Percentiles rank a stretch among this genome's conserved stretches.
These are phyloP conservation scores for Chascanopsetta lugubris DNA, from an alignment of 2,113 vertebrate species.

Conservation along the genomic window DNA sequence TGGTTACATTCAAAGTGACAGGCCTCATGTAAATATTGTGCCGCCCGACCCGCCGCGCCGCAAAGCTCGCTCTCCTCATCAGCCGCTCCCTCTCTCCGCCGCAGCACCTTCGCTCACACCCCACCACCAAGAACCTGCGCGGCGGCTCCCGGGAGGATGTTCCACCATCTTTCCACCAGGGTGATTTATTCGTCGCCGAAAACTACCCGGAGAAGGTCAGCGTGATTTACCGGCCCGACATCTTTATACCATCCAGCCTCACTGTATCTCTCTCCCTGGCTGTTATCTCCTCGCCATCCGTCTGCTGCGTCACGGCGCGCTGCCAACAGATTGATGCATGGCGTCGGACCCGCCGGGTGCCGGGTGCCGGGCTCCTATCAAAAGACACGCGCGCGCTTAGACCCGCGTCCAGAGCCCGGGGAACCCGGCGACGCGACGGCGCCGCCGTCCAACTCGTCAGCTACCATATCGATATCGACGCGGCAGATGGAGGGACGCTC, in stretches of 20 bases:
- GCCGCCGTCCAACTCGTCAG: background rate
- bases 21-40: background rate
- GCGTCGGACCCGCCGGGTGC: constrained; percentile 20
- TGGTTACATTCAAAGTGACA: background rate
- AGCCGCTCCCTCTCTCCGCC: background rate
- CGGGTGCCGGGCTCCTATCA: constrained; percentile 16
- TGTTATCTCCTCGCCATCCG: constrained; percentile 1
- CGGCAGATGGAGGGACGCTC: background rate
- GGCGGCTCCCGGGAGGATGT: background rate
- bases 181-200: constrained; percentile 8
- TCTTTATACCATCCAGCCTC: constrained; percentile 7
- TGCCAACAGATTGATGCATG: constrained; percentile 19
- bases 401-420: background rate
- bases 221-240: constrained; percentile 6
- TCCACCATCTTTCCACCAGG: background rate
- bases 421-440: background rate
- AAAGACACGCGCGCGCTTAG: background rate
- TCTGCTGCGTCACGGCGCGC: background rate
- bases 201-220: constrained; percentile 4
- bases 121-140: background rate
- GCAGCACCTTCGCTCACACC: background rate
- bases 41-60: background rate
- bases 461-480: background rate
- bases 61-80: background rate
- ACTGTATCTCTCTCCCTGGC: background rate